Conservation (phyloP, 1,140 invertebrate species). For the Conus betulinus region DNA sequence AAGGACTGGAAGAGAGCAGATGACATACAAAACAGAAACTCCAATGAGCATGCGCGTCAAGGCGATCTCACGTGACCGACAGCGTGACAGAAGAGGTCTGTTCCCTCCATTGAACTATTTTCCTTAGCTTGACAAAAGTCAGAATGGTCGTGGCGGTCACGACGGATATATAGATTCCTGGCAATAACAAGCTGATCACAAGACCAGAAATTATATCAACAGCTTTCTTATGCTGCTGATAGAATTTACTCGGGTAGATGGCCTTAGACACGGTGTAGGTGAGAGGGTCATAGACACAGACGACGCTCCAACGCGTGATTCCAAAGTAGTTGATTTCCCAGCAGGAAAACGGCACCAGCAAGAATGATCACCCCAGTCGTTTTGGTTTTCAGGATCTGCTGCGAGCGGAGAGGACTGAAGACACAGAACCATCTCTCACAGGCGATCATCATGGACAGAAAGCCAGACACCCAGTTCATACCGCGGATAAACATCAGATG, state of each 20-base stretch:
- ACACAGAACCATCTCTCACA: conserved; percentile 24
- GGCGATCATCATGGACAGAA: not conserved
- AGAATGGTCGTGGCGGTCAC: not conserved
- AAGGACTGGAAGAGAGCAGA: not conserved
- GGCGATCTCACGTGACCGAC: not conserved
- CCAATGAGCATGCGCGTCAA: not conserved
- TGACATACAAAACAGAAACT: not conserved
- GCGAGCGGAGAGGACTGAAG: not conserved
- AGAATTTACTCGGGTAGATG: not conserved
- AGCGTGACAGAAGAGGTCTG: not conserved
- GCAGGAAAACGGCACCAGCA: not conserved
- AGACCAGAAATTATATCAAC: not conserved
- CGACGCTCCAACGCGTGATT: not conserved
- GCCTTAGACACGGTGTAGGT: not conserved
- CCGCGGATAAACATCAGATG: not conserved
- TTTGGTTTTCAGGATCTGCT: conserved; percentile 8
- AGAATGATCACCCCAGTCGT: not conserved
- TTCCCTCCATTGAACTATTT: conserved; percentile 2
- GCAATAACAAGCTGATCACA: too few species aligned
- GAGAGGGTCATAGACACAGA: not conserved
- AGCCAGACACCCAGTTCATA: not conserved
- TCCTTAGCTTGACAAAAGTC: conserved; percentile 9
- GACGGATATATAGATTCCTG: not conserved
- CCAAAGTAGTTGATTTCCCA: not conserved
- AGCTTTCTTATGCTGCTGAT: not conserved